These are phyloP conservation scores for Halcyon senegalensis DNA, from an alignment of 2,113 vertebrate species.

Conservation along the genomic window DNA sequence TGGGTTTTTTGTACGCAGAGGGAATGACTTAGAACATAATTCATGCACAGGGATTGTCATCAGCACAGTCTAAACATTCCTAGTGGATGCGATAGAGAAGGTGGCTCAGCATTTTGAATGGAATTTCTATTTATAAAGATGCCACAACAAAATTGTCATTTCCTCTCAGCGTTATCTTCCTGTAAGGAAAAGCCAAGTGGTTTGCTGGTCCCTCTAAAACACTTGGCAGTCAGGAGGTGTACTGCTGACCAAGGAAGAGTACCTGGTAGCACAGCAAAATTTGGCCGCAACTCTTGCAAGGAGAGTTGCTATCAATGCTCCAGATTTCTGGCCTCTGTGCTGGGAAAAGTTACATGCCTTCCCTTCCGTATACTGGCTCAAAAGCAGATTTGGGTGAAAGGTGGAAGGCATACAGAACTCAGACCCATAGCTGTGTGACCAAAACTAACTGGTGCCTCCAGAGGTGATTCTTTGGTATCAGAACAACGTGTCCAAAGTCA, in stretches of 20 bases:
- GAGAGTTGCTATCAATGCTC: background rate
- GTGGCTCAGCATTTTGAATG: background rate
- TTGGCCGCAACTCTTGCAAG: background rate
- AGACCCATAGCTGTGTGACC: background rate
- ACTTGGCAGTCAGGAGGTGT: background rate
- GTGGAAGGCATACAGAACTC: background rate
- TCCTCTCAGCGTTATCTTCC: background rate
- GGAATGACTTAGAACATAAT: background rate
- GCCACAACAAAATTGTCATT: background rate
- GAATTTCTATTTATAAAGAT: background rate
- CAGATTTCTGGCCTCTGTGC: background rate
- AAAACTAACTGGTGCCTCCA: background rate
- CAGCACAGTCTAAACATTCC: background rate
- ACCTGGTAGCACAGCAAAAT: background rate
- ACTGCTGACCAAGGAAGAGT: background rate
- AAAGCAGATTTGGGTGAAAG: background rate
- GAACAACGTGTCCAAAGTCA: background rate
- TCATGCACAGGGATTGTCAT: background rate
- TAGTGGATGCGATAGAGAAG: background rate
- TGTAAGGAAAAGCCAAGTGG: background rate
- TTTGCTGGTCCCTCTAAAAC: background rate
- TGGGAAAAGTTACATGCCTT: background rate
- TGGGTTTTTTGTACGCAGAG: background rate
- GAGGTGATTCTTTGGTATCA: background rate
- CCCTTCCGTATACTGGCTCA: background rate